phyloP scores from a whole-genome alignment of 1,140 invertebrate genomes.

The Psilanteris sp. region DNA sequence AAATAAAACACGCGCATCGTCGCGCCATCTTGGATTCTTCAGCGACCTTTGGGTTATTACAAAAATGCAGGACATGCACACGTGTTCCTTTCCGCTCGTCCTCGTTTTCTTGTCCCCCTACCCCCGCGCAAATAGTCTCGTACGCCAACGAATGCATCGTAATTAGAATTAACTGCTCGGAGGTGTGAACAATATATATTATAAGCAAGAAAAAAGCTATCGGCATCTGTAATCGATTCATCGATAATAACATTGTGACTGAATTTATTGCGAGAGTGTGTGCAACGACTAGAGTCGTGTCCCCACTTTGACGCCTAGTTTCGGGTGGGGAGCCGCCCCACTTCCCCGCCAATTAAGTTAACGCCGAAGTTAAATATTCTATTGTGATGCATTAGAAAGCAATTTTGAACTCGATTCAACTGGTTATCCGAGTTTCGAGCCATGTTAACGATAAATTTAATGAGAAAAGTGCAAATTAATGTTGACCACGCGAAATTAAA shows the following conservation, averaged over 20 bases:
- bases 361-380: no score
- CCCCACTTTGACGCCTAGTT: no score
- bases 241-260: background rate
- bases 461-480: no score
- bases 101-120: conserved; percentile 33
- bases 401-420: no score
- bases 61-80: conserved; percentile 77
- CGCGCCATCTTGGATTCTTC: conserved; percentile 78
- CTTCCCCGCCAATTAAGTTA: no score
- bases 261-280: background rate
- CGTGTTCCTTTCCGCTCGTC: conserved; percentile 63
- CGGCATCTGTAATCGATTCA: conserved; percentile 4
- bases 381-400: no score
- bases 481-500: no score
- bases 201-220: conserved; percentile 4
- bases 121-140: conserved; percentile 14
- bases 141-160: conserved; percentile 49
- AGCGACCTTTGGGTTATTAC: conserved; percentile 77
- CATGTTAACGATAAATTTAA: no score
- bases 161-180: conserved; percentile 56
- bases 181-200: conserved; percentile 41
- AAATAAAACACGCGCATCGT: conserved; percentile 73
- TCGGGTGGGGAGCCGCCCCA: no score
- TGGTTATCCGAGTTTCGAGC: no score
- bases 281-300: no score